phyloP scores from a whole-genome alignment of 92 coral and sea anemone species.

The Epizoanthus stellaris region DNA sequence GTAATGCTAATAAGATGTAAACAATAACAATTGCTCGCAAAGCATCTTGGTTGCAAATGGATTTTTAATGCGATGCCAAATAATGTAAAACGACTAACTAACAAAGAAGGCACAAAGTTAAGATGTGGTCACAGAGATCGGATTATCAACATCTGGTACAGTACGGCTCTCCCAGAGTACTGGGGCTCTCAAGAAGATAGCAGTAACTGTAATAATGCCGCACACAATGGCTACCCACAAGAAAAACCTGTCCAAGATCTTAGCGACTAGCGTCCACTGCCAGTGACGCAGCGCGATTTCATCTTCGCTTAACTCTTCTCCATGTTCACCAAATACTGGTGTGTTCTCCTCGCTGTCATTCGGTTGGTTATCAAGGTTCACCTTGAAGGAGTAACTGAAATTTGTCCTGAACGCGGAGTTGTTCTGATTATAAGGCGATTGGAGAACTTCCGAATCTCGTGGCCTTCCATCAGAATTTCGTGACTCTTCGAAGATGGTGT shows the following conservation, averaged over 20 bases:
- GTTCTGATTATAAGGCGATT: constrained; percentile 14
- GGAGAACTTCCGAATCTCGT: constrained; percentile 44
- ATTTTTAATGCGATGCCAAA: too few species aligned
- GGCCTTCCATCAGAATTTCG: not conserved
- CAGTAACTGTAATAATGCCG: constrained; percentile 82
- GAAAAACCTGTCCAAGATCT: constrained; percentile 80
- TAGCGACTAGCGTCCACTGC: constrained; percentile 88
- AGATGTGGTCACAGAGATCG: constrained; percentile 7
- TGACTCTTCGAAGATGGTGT: constrained; percentile 26
- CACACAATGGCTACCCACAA: constrained; percentile 70
- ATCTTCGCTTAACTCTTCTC: constrained; percentile 58
- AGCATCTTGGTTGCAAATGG: too few species aligned
- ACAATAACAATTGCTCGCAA: too few species aligned
- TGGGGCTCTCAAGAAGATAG: constrained; percentile 85
- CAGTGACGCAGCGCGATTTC: constrained; percentile 74
- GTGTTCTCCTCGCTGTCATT: constrained; percentile 26
- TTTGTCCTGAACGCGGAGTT: constrained; percentile 25
- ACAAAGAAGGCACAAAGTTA: not conserved
- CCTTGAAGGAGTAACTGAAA: constrained; percentile 45
- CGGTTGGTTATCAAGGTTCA: constrained; percentile 18
- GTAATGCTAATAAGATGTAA: too few species aligned
- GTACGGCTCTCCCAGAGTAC: constrained; percentile 42
- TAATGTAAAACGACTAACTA: too few species aligned
- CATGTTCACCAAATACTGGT: constrained; percentile 51
- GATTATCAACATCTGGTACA: constrained; percentile 21